These are phyloP conservation scores for Aldrovandia affinis DNA, from an alignment of 2,797 vertebrate genomes.

Conservation along the genomic window DNA sequence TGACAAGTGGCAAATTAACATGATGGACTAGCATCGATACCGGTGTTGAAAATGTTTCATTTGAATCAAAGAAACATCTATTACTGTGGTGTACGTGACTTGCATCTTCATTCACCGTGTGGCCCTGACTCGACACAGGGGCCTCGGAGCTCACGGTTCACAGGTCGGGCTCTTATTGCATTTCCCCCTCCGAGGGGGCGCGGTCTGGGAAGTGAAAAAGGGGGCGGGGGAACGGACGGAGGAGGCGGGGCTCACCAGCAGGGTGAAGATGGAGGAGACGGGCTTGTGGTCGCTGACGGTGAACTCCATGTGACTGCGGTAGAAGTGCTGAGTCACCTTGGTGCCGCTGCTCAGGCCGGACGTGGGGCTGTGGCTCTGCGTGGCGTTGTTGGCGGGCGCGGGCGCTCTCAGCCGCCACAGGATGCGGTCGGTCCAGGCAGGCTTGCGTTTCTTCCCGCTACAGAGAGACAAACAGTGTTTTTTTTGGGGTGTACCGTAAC, in stretches of 20 bases:
- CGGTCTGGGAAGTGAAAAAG: neutral
- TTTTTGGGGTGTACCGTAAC: neutral
- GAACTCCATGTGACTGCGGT: constrained; percentile 94
- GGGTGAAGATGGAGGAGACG: constrained; percentile 89
- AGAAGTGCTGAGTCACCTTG: constrained; percentile 87
- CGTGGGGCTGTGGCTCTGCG: constrained; percentile 67
- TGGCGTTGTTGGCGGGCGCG: constrained; percentile 38
- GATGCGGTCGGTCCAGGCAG: constrained; percentile 97
- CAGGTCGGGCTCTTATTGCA: no score
- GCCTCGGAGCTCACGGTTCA: no score
- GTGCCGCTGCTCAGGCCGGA: constrained; percentile 70
- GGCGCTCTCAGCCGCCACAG: constrained; percentile 87
- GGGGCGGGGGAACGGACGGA: neutral
- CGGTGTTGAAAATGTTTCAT: neutral
- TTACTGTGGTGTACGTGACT: no score
- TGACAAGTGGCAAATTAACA: neutral
- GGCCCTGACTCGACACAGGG: no score
- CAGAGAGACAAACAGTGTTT: neutral
- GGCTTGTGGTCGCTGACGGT: constrained; percentile 95
- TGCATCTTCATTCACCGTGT: no score
- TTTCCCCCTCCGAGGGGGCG: no score
- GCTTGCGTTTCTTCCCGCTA: constrained; percentile 95
- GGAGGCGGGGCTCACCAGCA: constrained; percentile 77
- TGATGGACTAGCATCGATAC: neutral
- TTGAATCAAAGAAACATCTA: neutral